phyloP scores from a whole-genome alignment of 2,888 invertebrate genomes.

The Drosophila pseudotakahashii region DNA sequence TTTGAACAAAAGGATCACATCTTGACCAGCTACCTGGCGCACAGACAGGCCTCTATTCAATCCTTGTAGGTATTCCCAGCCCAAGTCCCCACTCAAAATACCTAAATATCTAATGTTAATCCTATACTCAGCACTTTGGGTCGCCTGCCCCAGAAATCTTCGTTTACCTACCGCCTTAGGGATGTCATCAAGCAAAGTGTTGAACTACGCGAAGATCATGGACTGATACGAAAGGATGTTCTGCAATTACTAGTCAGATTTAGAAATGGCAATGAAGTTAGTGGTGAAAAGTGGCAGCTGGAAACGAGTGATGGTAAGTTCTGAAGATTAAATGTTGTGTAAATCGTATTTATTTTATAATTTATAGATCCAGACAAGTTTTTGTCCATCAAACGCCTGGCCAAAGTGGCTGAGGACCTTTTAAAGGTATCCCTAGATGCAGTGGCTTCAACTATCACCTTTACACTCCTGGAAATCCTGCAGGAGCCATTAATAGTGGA shows the following conservation, averaged over 20 bases:
- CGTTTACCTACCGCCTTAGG: constrained; percentile 72
- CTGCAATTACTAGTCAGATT: constrained; percentile 85
- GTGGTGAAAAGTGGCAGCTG: constrained; percentile 75
- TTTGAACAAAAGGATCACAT: constrained; percentile 80
- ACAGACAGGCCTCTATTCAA: constrained; percentile 18
- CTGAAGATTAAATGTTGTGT: rapidly evolving
- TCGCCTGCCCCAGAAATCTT: constrained; percentile 67
- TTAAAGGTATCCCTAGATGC: constrained; percentile 81
- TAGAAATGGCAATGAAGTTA: constrained; percentile 80
- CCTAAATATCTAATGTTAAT: no score
- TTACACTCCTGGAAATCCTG: constrained; percentile 84
- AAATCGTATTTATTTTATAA: rapidly evolving
- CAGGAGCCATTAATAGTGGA: constrained; percentile 82
- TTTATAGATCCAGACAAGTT: constrained; percentile 70
- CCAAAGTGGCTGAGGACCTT: constrained; percentile 77
- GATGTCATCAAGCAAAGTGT: constrained; percentile 83
- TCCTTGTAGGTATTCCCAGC: constrained; percentile 60
- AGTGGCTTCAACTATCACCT: constrained; percentile 82
- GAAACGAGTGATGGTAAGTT: constrained; percentile 67
- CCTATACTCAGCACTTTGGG: constrained; percentile 60
- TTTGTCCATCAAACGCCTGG: constrained; percentile 77
- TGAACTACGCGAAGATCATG: constrained; percentile 82
- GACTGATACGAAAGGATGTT: constrained; percentile 84
- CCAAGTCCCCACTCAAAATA: neutral
- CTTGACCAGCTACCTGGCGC: constrained; percentile 63